Evolutionary conservation across 2,888 invertebrate species (phyloP), one percentile per base, ranked within the genome.

Genomic region (Buathra laborator): DNA sequence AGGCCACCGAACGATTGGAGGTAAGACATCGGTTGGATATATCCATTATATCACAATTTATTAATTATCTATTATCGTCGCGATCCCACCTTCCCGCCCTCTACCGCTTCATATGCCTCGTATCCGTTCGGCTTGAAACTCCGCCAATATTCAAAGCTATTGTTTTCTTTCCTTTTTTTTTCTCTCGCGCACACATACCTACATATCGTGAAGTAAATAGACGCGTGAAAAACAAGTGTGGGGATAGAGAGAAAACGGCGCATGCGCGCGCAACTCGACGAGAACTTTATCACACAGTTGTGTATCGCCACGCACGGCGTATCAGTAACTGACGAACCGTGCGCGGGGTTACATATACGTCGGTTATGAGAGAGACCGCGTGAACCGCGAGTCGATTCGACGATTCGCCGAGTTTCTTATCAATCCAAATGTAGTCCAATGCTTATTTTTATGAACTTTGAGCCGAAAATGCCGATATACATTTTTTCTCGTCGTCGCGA

Each of bases 1-100:
- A 97, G 91, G 97, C 97, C 59, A 98, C 98, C 0, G 97, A 97
- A 93, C 95, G 97, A 90, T 95, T 98, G 81, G 97, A 98, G 96
- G 98, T 98, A 89, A 95, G 95, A 51, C 14, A 29, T 74, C 29
- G 12, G 1, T 24, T 24, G 19, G 56, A 3, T 3, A 24, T 56
- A 3, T 9, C 24, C 9, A 24, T 19, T 56, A 12, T 37, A 3
- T 37, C 44, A 44, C 44, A 43, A 66, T 66, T 66, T 16, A 66
- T 66, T 43, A 37, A 66, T 32, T 29, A n/a, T 29, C 32, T 37
- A 37, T n/a, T 9, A 7, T 37, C 37, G 37, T 37, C 37, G 37
- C 37, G 37, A 37, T 7, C 37, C 37, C 37, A 37, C 37, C 37
- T 37, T 5, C 37, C 37, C 37, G 37, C 9, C 37, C 37, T 2